A percentile compares a stretch with the other conserved stretches of the same genome.
These are phyloP conservation scores for Zhuqinia jingwanae DNA, from an alignment of 2,888 invertebrate species.

Conservation along the genomic window DNA sequence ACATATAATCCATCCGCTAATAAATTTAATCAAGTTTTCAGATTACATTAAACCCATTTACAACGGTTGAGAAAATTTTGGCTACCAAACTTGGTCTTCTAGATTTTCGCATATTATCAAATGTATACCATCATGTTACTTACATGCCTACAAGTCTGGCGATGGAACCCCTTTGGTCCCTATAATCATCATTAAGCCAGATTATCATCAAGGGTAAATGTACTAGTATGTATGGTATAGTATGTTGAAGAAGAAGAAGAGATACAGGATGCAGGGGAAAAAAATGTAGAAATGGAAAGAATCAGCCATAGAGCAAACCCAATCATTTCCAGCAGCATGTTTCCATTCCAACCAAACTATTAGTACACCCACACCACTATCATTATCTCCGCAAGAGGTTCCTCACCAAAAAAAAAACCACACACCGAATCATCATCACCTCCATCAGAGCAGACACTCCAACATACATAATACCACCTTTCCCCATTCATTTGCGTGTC, in stretches of 20 bases:
- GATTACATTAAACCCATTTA: conserved; percentile 5
- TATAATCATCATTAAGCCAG: conserved; percentile 44
- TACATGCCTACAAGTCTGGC: too few species aligned
- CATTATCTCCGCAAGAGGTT: conserved; percentile 44
- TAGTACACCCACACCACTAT: neutral
- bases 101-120: neutral
- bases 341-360: conserved; percentile 15
- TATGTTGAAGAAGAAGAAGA: neutral
- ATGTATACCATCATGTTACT: neutral
- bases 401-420: neutral
- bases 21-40: conserved; percentile 51
- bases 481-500: neutral
- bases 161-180: neutral
- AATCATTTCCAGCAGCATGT: conserved; percentile 44
- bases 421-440: conserved; percentile 10
- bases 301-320: conserved; percentile 23
- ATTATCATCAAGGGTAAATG: conserved; percentile 25
- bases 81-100: neutral
- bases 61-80: conserved; percentile 22
- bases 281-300: neutral
- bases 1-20: conserved; percentile 18
- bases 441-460: conserved; percentile 15
- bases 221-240: neutral
- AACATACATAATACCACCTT: conserved; percentile 25
- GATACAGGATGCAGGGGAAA: neutral